Conservation (phyloP, 2,797 vertebrate species). For the Pyrrhura leucotis region DNA sequence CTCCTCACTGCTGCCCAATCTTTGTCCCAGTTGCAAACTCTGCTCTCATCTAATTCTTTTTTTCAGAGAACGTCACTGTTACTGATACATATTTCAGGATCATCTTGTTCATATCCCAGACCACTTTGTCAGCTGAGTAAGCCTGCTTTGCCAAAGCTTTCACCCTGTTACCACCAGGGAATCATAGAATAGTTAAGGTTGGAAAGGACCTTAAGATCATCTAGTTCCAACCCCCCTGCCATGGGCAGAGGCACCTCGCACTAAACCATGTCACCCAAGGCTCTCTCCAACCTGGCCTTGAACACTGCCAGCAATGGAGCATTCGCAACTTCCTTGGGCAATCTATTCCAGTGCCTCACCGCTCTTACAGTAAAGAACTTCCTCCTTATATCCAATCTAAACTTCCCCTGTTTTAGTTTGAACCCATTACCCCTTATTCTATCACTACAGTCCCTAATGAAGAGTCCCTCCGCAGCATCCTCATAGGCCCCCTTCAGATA, state of each 20-base stretch:
- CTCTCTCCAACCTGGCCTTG: too few relatives aligned
- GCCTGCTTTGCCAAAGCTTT: not conserved
- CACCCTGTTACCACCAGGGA: not conserved
- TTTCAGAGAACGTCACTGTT: not conserved
- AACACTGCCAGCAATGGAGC: too few relatives aligned
- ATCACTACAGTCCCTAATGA: too few relatives aligned
- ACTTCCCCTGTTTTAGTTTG: too few relatives aligned
- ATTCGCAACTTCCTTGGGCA: too few relatives aligned
- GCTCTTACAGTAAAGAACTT: too few relatives aligned
- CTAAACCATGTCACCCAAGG: too few relatives aligned
- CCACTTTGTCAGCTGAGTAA: not conserved
- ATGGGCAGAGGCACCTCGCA: not conserved
- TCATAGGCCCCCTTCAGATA: too few relatives aligned
- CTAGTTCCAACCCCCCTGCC: not conserved
- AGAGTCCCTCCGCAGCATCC: too few relatives aligned
- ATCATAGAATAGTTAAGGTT: not conserved
- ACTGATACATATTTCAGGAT: not conserved
- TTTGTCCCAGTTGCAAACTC: not conserved
- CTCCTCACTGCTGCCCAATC: not conserved
- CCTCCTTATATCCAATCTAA: too few relatives aligned
- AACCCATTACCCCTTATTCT: too few relatives aligned
- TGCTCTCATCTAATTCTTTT: not conserved
- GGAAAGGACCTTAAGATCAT: not conserved
- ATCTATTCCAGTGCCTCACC: too few relatives aligned
- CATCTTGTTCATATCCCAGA: not conserved